A percentile compares a stretch with the other conserved stretches of the same genome.
Evolutionary conservation across 2,888 invertebrate species (phyloP).

Genomic region (Leptopterna dolabrata): DNA sequence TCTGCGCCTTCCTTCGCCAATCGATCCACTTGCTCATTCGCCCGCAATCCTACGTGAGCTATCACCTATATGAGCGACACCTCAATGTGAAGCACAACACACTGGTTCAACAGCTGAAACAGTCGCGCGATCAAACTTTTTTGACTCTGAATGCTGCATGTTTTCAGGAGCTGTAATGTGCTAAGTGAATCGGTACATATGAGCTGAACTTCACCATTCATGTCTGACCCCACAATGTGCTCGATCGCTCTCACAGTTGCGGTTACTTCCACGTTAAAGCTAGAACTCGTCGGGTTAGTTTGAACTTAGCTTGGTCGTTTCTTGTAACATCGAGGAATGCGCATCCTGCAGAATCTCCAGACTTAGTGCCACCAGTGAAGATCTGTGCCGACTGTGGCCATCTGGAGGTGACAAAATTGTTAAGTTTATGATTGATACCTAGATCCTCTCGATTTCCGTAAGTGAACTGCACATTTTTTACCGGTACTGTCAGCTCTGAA

Average conservation of each 20-base stretch:
- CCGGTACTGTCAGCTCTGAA: neutral
- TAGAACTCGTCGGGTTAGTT: neutral
- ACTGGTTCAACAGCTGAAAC: neutral
- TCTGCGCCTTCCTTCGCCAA: neutral
- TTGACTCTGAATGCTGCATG: neutral
- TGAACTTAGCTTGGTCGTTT: neutral
- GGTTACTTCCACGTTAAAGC: neutral
- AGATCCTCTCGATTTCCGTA: neutral
- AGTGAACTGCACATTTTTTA: neutral
- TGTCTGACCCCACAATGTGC: neutral
- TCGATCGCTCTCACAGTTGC: too few species aligned
- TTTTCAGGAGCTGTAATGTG: neutral
- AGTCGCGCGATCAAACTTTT: neutral
- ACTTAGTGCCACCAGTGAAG: neutral
- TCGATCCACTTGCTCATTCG: neutral
- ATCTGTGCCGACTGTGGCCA: neutral
- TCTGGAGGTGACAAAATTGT: neutral
- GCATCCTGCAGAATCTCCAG: neutral
- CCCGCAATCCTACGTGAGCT: neutral
- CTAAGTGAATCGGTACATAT: neutral
- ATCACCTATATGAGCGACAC: neutral
- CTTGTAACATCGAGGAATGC: too few species aligned
- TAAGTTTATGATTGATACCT: neutral
- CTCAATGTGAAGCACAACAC: neutral
- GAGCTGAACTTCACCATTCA: neutral